These are phyloP conservation scores for Atta colombica DNA, from an alignment of 1,140 invertebrate genomes.

Conservation along the genomic window DNA sequence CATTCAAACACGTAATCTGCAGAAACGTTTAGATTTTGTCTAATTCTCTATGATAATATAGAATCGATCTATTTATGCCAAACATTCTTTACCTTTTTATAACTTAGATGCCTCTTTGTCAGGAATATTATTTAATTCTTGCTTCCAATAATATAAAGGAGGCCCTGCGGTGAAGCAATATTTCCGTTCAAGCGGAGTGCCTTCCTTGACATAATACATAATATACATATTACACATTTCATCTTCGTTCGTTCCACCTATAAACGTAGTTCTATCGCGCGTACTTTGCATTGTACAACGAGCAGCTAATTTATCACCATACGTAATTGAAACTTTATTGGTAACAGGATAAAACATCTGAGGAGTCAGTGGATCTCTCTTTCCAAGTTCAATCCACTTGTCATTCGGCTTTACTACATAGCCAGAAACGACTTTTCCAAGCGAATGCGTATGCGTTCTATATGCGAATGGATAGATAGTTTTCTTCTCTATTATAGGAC, in stretches of 20 bases:
- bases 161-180: conserved; percentile 95
- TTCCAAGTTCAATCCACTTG: conserved; percentile 95
- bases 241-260: conserved; percentile 96
- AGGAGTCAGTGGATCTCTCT: conserved; percentile 96
- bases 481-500: conserved; percentile 93
- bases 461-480: conserved; percentile 97
- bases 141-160: conserved; percentile 93
- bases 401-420: conserved; percentile 91
- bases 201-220: conserved; percentile 98
- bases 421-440: conserved; percentile 95
- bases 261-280: conserved; percentile 88
- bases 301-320: conserved; percentile 94
- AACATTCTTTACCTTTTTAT: conserved; percentile 54
- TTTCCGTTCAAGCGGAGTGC: conserved; percentile 92
- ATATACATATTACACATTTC: conserved; percentile 99
- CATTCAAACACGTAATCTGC: conserved; percentile 16
- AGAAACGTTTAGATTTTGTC: conserved; percentile 17
- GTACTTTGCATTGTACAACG: conserved; percentile 96
- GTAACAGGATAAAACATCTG: conserved; percentile 98
- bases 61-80: conserved; percentile 19
- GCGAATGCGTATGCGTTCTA: conserved; percentile 96
- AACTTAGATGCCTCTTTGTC: conserved; percentile 89
- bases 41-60: conserved; percentile 5
- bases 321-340: conserved; percentile 88
- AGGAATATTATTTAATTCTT: conserved; percentile 92